Evolutionary conservation across 2,888 invertebrate genomes (phyloP), one percentile per base, ranked within the genome.

Genomic region (Pseudococcus longispinus): DNA sequence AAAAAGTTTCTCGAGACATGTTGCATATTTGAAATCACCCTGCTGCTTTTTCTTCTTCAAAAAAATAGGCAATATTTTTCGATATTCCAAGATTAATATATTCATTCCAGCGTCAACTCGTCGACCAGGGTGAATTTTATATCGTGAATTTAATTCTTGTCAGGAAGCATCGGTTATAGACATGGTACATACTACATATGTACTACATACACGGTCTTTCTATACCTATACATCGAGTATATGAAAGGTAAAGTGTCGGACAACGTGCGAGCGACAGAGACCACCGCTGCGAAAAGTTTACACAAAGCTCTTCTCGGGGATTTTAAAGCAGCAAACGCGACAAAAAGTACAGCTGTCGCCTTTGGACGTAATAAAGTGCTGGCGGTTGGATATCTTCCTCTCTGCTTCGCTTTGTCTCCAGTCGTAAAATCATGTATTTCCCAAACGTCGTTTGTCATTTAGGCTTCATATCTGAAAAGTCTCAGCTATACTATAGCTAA

Each of bases 321-420:
- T 84, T 84, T 84, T 84, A 60, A 60, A 51, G 55, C 51, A 51
- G 55, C 51, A 80, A 86, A 80, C 51, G 77, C 80, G 51, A 44
- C 51, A 51, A 80, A 86, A 86, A 77, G 77, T 46, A 77, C 86
- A 77, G 70, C 86, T 86, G 86, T 86, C 86, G 86, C 86, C 86
- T 86, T 86, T 46, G 86, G 77, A 86, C 84, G 80, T 86, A 86
- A 86, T 86, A 86, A 86, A 86, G 32, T 86, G 77, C 77, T 77
- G 29, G 84, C 84, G 70, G 84, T 37, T 77, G 77, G 77, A 77
- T 77, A 77, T 77, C 77, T 77, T 42, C 77, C 77, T 77, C 77
- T 42, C 32, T 42, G 42, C 77, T 84, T 55, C 84, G 46, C 60
- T 60, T 84, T 55, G 55, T 84, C 84, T 84, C 29, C 51, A 60